Conservation (phyloP, 2,113 vertebrate species). For the Proteles cristata region DNA sequence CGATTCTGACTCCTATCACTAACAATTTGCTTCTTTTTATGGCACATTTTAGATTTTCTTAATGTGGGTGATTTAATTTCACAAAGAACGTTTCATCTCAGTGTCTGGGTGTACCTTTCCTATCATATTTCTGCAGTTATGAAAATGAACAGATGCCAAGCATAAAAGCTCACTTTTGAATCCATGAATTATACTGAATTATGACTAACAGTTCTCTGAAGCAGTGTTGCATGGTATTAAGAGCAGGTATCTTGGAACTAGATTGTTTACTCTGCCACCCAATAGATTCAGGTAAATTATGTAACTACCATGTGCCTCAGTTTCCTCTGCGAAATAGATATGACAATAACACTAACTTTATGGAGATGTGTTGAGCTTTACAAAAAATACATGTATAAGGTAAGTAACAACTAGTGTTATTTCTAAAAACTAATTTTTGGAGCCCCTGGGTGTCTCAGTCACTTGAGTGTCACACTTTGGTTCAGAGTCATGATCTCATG, state of each 20-base stretch:
- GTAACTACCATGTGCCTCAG: not conserved
- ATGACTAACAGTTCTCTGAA: not conserved
- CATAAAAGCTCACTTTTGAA: slow-evolving; percentile 13
- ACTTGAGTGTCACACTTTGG: too few relatives aligned
- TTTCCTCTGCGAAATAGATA: not conserved
- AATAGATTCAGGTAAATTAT: not conserved
- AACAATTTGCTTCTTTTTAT: slow-evolving; percentile 73
- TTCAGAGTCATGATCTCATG: too few relatives aligned
- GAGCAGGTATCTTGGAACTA: not conserved
- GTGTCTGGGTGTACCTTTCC: not conserved
- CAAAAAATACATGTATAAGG: not conserved
- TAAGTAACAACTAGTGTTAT: not conserved
- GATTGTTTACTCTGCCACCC: not conserved
- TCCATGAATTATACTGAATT: not conserved
- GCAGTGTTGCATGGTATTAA: not conserved
- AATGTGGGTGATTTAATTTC: slow-evolving; percentile 62
- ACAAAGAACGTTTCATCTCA: slow-evolving; percentile 32
- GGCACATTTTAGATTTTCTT: slow-evolving; percentile 63
- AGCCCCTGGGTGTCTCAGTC: too few relatives aligned
- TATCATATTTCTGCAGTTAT: slow-evolving; percentile 4
- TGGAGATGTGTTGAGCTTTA: not conserved
- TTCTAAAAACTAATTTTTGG: not conserved
- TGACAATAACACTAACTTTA: not conserved
- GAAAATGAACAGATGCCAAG: slow-evolving; percentile 38
- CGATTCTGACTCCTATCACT: slow-evolving; percentile 47